A percentile compares a stretch with the other conserved stretches of the same genome.
Conservation (phyloP, 2,888 invertebrate genomes). For the Blastobasis adustella region DNA sequence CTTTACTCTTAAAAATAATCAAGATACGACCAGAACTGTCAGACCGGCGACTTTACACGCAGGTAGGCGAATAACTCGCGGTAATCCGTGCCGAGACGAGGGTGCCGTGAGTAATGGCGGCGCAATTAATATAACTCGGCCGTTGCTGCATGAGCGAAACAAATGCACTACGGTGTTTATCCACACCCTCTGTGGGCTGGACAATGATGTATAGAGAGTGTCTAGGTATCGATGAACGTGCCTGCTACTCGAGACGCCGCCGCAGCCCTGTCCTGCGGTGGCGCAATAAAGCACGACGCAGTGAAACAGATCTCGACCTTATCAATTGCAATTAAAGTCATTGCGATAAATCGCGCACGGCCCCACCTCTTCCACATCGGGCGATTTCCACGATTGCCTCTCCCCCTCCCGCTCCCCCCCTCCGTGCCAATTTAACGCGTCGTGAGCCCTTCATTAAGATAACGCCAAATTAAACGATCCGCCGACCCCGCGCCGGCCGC, state of each 20-base stretch:
- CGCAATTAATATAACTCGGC: too few relatives aligned
- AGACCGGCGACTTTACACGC: too few relatives aligned
- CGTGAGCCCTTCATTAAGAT: slow-evolving; percentile 8
- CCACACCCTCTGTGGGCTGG: too few relatives aligned
- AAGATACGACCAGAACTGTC: too few relatives aligned
- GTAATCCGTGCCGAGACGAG: too few relatives aligned
- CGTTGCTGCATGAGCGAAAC: too few relatives aligned
- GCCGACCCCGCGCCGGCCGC: background rate
- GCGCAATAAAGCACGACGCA: background rate
- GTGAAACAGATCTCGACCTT: background rate
- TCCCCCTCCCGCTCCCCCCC: background rate
- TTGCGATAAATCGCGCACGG: background rate
- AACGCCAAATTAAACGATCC: slow-evolving; percentile 2
- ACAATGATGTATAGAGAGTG: too few relatives aligned
- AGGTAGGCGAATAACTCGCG: too few relatives aligned
- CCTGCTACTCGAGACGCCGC: background rate
- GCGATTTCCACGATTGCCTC: background rate
- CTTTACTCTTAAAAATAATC: too few relatives aligned
- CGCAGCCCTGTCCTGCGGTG: background rate
- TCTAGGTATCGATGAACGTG: too few relatives aligned
- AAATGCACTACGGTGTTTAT: too few relatives aligned
- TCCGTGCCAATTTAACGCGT: background rate
- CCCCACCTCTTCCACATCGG: background rate
- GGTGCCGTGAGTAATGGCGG: too few relatives aligned
- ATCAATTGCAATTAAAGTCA: background rate